A percentile compares a stretch with the other conserved stretches of the same genome.
Evolutionary conservation across 2,797 vertebrate species (phyloP).

Genomic region (Jordanella pulchra): DNA sequence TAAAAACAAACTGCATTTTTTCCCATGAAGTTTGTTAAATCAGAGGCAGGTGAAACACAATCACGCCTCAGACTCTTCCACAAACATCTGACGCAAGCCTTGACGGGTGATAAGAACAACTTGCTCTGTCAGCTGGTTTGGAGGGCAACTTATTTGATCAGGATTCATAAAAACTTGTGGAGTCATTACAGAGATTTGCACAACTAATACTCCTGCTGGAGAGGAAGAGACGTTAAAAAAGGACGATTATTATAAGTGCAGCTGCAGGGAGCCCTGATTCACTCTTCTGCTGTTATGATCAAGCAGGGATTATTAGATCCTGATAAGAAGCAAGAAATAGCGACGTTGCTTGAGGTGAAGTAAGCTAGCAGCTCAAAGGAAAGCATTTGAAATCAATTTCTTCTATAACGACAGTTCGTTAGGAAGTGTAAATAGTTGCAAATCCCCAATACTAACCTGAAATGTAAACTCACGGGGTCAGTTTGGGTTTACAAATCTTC

Average conservation of each 20-base stretch:
- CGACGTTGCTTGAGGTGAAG: constrained; percentile 9
- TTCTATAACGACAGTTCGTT: background rate
- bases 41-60: constrained; percentile 6
- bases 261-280: background rate
- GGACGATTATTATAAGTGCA: background rate
- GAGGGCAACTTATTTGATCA: constrained; percentile 2
- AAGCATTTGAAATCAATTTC: background rate
- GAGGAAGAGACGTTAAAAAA: background rate
- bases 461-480: background rate
- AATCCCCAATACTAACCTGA: background rate
- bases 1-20: background rate
- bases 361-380: background rate
- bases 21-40: background rate
- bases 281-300: constrained; percentile 22
- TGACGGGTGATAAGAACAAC: constrained; percentile 7
- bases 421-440: constrained; percentile 4
- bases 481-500: constrained; percentile 15
- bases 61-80: constrained; percentile 24
- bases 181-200: constrained; percentile 6
- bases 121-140: constrained; percentile 28
- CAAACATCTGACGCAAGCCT: background rate
- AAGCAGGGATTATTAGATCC: constrained; percentile 1
- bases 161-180: background rate
- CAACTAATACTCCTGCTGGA: background rate
- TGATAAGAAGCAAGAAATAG: constrained; percentile 43